Evolutionary conservation across 2,888 invertebrate species (phyloP).

Genomic region (Drosophila melanosoma): DNA sequence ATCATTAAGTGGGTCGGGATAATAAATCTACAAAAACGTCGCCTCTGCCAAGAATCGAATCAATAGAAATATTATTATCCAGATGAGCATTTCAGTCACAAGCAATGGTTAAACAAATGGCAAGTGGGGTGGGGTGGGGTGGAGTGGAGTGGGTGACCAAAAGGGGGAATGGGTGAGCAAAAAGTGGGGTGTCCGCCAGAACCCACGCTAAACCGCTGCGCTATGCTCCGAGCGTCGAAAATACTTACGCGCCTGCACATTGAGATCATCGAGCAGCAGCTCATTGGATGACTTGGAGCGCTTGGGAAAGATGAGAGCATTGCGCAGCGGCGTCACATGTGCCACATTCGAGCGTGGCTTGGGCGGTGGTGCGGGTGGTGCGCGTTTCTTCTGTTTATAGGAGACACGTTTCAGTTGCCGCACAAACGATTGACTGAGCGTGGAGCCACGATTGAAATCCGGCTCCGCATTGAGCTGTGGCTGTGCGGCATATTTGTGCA

Average conservation of each 20-base stretch:
- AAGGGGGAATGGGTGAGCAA: slow-evolving; percentile 42
- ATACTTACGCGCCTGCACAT: slow-evolving; percentile 81
- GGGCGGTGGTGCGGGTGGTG: slow-evolving; percentile 69
- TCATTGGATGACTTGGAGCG: slow-evolving; percentile 82
- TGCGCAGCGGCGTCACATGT: slow-evolving; percentile 64
- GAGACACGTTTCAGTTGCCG: slow-evolving; percentile 74
- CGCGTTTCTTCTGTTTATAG: slow-evolving; percentile 74
- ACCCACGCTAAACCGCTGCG: slow-evolving; percentile 57
- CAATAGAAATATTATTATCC: slow-evolving; percentile 39
- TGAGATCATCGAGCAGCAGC: slow-evolving; percentile 80
- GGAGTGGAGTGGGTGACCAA: slow-evolving; percentile 32
- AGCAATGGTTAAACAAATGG: slow-evolving; percentile 16
- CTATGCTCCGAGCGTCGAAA: slow-evolving; percentile 68
- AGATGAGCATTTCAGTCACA: slow-evolving; percentile 21
- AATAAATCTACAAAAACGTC: slow-evolving; percentile 65
- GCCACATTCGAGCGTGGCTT: slow-evolving; percentile 65
- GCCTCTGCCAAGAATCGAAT: slow-evolving; percentile 64
- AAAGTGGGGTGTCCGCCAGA: slow-evolving; percentile 25
- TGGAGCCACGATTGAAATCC: slow-evolving; percentile 84
- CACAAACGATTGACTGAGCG: slow-evolving; percentile 84
- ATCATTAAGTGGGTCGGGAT: slow-evolving; percentile 28
- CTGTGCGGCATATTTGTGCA: slow-evolving; percentile 73
- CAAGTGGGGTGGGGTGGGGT: slow-evolving; percentile 10
- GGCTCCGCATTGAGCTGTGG: slow-evolving; percentile 65
- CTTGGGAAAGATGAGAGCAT: slow-evolving; percentile 75